A percentile compares a stretch with the other conserved stretches of the same genome.
Evolutionary conservation across 2,113 vertebrate species (phyloP).

Genomic region (Heterotilapia buettikoferi): DNA sequence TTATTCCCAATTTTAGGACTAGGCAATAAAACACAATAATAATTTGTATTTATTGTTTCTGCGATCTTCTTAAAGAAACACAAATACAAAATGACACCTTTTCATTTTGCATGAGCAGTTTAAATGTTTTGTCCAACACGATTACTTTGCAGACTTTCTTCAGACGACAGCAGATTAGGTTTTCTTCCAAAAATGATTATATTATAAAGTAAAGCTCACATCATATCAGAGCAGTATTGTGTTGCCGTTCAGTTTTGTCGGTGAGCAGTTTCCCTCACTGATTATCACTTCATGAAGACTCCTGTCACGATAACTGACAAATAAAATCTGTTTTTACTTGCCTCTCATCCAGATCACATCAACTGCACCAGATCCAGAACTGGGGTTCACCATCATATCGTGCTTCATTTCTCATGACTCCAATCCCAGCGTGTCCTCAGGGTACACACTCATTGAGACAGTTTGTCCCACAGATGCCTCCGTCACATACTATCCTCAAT

Average conservation of each 20-base stretch:
- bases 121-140: not conserved
- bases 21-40: not conserved
- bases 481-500: conserved; percentile 75
- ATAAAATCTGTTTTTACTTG: conserved; percentile 5
- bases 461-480: conserved; percentile 90
- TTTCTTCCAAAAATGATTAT: not conserved
- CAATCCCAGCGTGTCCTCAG: conserved; percentile 70
- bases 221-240: not conserved
- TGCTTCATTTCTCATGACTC: conserved; percentile 85
- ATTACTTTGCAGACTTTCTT: not conserved
- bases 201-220: not conserved
- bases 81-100: not conserved
- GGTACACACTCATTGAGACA: conserved; percentile 88
- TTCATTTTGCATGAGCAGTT: not conserved
- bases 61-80: not conserved
- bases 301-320: not conserved
- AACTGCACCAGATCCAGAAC: conserved; percentile 77
- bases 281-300: not conserved
- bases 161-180: not conserved
- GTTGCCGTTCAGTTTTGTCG: not conserved
- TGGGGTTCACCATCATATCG: conserved; percentile 86
- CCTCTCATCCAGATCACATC: conserved; percentile 77
- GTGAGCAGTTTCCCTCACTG: not conserved
- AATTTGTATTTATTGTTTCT: not conserved
- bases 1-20: not conserved